These are phyloP conservation scores for Sternarchorhynchus goeldii DNA, from an alignment of 2,797 vertebrate genomes.

Conservation along the genomic window DNA sequence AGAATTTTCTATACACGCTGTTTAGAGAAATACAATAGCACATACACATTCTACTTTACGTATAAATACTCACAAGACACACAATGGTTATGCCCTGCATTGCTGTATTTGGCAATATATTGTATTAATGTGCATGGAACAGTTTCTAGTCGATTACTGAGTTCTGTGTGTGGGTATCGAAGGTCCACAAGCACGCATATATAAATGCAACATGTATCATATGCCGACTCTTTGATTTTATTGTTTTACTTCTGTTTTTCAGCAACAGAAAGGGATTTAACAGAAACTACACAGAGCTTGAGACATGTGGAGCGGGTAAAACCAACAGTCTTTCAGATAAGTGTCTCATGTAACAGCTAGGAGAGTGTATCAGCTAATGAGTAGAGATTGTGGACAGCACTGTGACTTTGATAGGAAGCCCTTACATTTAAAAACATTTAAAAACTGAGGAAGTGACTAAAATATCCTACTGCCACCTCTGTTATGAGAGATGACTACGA, in stretches of 20 bases:
- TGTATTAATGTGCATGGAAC: neutral
- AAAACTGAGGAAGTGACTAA: slow-evolving; percentile 23
- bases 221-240: neutral
- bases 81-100: neutral
- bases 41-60: neutral
- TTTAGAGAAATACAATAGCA: slow-evolving; percentile 1
- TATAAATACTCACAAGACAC: neutral
- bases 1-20: slow-evolving; percentile 18
- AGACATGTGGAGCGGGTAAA: slow-evolving; percentile 47
- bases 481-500: slow-evolving; percentile 49
- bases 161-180: neutral
- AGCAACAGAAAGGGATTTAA: slow-evolving; percentile 2
- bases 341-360: slow-evolving; percentile 55
- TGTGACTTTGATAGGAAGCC: slow-evolving; percentile 34
- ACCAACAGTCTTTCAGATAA: slow-evolving; percentile 59
- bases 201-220: neutral
- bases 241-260: neutral
- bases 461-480: slow-evolving; percentile 33
- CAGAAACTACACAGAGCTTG: neutral
- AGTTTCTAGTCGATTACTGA: neutral
- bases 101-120: neutral
- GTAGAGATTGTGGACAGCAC: slow-evolving; percentile 51
- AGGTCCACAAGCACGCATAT: slow-evolving; percentile 7
- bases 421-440: slow-evolving; percentile 49
- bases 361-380: slow-evolving; percentile 55